Evolutionary conservation across 2,888 invertebrate genomes (phyloP), one percentile per base, ranked within the genome.

Genomic region (Camptogramma bilineatum): DNA sequence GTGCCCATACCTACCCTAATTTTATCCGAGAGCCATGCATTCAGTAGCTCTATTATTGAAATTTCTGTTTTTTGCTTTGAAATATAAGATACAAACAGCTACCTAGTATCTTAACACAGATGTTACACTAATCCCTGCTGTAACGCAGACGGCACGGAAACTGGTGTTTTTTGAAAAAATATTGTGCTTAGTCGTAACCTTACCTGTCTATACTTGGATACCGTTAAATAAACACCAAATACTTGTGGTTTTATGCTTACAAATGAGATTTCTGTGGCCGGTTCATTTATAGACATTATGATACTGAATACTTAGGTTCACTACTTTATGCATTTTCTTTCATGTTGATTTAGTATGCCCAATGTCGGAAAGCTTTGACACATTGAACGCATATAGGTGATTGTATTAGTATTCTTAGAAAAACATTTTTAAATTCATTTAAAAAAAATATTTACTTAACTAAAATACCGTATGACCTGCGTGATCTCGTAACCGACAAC

Each of bases 21-120:
- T 13, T 39, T 28, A 28, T 0, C 2, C 4, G 28, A 28, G 28
- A 28, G 13, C 13, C n/a, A n/a, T n/a, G 44, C 2, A 44, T 44
- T 44, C 44, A 44, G 44, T 44, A 44, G 17, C 44, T 16, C 16
- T 44, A 42, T 16, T 42, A 42, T 16, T 42, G 7, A 52, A 31
- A 28, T 39, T 18, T 39, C 19, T 21, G 42, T 52, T 52, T 54
- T 54, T 54, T 24, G 9, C 19, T 34, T 8, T 54, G 13, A 56
- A 56, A 18, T 62, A 55, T 59, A 57, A 57, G 50, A 64, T 34
- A 59, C 53, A 53, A 51, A 31, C 88, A 86, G 90, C n/a, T n/a
- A n/a, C n/a, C 82, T 89, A 88, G 89, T 92, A 90, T 92, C 91
- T 89, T 86, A 82, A n/a, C 74, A 83, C 88, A 90, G 90, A 91